Conservation (phyloP, 2,113 vertebrate genomes). For the Halcyon malimbica region DNA sequence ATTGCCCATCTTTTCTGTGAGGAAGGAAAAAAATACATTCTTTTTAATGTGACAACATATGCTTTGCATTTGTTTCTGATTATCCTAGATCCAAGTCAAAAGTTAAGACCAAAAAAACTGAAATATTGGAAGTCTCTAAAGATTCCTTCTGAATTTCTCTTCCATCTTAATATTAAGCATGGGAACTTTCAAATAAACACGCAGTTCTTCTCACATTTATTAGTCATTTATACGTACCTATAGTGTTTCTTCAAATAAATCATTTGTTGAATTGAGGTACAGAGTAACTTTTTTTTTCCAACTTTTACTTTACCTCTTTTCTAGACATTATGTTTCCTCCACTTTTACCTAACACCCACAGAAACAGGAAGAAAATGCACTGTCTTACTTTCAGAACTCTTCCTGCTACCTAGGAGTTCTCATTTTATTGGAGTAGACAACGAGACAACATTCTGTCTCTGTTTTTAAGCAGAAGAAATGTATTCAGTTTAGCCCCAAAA, state of each 20-base stretch:
- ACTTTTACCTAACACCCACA: background rate
- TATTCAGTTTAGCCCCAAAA: background rate
- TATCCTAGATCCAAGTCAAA: background rate
- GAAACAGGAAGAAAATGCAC: background rate
- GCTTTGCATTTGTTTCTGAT: background rate
- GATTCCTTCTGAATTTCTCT: background rate
- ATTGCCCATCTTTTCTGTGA: background rate
- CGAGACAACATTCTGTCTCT: background rate
- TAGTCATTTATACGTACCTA: background rate
- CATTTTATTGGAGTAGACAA: background rate
- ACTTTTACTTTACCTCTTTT: background rate
- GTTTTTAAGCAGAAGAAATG: background rate
- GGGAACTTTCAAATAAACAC: background rate
- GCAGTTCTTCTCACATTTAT: background rate
- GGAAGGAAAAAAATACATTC: rapidly evolving
- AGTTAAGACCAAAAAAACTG: background rate
- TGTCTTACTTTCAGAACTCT: background rate
- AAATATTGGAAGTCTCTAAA: background rate
- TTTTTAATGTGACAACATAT: background rate
- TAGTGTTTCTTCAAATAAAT: background rate
- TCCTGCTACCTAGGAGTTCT: background rate
- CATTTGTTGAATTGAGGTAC: background rate
- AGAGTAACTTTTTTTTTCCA: background rate
- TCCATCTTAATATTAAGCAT: background rate
- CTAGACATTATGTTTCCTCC: background rate